Evolutionary conservation across 37 sponge, comb jelly and placozoan species (phyloP).

Genomic region (Axinella damicornis): DNA sequence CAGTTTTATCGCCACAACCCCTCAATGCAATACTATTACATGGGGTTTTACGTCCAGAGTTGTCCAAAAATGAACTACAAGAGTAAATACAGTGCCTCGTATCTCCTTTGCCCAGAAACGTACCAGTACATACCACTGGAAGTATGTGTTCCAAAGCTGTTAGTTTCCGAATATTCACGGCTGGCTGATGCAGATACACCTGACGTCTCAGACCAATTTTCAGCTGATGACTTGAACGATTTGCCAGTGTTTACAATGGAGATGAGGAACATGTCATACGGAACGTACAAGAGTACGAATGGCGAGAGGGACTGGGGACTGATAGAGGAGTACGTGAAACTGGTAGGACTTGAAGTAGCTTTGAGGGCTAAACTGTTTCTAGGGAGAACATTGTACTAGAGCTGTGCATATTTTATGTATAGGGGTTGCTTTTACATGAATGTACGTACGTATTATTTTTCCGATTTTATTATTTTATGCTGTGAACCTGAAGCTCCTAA

Average conservation of each 20-base stretch:
- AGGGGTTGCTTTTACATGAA: too few relatives aligned
- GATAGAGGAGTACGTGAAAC: constrained; percentile 32
- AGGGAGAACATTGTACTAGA: background rate
- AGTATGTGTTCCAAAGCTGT: constrained; percentile 52
- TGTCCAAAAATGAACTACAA: constrained; percentile 93
- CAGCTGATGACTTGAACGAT: constrained; percentile 14
- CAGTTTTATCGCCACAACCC: constrained; percentile 39
- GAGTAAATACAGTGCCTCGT: constrained; percentile 58
- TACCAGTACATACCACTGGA: constrained; percentile 68
- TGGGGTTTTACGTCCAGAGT: constrained; percentile 90
- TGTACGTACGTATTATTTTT: too few relatives aligned
- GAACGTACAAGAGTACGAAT: background rate
- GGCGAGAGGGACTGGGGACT: background rate
- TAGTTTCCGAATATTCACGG: constrained; percentile 61
- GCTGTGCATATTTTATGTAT: too few relatives aligned
- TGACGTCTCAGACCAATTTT: background rate
- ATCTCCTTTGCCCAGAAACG: constrained; percentile 78
- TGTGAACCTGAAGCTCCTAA: too few relatives aligned
- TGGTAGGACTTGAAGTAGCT: constrained; percentile 43
- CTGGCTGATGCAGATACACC: constrained; percentile 35
- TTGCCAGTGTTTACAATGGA: constrained; percentile 1
- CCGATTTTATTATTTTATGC: too few relatives aligned
- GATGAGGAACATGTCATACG: constrained; percentile 6
- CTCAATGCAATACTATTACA: constrained; percentile 82
- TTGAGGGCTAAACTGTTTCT: background rate